Evolutionary conservation across 2,888 invertebrate genomes (phyloP).

Genomic region (Automeris io): DNA sequence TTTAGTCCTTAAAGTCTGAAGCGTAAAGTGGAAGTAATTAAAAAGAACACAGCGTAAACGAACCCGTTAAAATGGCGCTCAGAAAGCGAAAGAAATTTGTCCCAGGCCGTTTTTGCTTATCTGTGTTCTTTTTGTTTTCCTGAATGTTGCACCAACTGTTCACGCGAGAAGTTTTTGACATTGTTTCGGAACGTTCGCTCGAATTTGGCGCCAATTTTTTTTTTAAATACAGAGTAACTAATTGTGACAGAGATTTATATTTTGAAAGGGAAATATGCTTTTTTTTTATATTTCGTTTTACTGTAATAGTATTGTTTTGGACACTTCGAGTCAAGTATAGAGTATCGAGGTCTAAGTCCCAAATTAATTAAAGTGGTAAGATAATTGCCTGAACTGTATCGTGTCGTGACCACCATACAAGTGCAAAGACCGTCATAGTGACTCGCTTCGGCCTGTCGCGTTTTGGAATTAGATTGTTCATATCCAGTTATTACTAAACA

Average conservation of each 20-base stretch:
- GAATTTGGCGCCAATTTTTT: constrained; percentile 67
- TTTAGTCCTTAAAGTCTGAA: constrained; percentile 7
- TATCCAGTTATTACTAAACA: too few species aligned
- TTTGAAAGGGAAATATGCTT: too few species aligned
- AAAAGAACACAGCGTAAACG: constrained; percentile 5
- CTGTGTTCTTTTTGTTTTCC: constrained; percentile 36
- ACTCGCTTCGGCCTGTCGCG: too few species aligned
- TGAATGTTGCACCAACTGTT: constrained; percentile 46
- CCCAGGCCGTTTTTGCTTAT: constrained; percentile 41
- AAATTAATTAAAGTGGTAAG: too few species aligned
- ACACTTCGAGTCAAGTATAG: too few species aligned
- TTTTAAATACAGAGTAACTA: constrained; percentile 33
- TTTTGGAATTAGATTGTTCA: too few species aligned
- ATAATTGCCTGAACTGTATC: too few species aligned
- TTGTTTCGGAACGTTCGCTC: constrained; percentile 50
- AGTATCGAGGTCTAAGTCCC: too few species aligned
- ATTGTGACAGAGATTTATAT: too few species aligned
- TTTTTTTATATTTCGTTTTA: constrained; percentile 5
- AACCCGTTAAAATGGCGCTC: constrained; percentile 19
- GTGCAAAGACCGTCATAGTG: too few species aligned
- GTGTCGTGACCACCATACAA: too few species aligned
- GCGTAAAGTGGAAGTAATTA: neutral
- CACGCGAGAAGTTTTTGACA: constrained; percentile 65
- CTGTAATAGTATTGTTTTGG: too few species aligned
- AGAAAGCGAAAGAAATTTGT: constrained; percentile 71